A percentile compares a stretch with the other conserved stretches of the same genome.
Evolutionary conservation across 1,140 invertebrate genomes (phyloP).

Genomic region (Brachionus paranguensis): DNA sequence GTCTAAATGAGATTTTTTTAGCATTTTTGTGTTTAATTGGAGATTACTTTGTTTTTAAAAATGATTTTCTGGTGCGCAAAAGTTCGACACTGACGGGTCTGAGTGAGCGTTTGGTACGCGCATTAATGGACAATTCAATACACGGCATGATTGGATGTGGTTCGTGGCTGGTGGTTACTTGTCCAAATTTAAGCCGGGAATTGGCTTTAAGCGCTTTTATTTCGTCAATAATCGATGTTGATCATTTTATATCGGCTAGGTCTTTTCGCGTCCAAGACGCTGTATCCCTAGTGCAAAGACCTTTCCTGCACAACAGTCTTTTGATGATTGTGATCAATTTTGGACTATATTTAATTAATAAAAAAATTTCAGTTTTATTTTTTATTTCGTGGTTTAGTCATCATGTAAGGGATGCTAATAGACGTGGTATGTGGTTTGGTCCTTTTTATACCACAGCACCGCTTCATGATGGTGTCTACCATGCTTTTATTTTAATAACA

Average conservation of each 20-base stretch:
- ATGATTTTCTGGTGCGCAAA: background rate
- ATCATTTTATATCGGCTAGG: slow-evolving; percentile 49
- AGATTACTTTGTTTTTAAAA: slow-evolving; percentile 20
- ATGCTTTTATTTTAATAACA: background rate
- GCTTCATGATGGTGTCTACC: slow-evolving; percentile 40
- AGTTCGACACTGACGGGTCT: background rate
- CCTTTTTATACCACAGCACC: slow-evolving; percentile 45
- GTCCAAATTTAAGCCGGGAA: slow-evolving; percentile 39
- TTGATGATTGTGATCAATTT: slow-evolving; percentile 41
- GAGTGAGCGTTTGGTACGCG: slow-evolving; percentile 1
- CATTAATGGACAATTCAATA: slow-evolving; percentile 43
- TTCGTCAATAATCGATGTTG: slow-evolving; percentile 46
- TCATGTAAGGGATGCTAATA: slow-evolving; percentile 47
- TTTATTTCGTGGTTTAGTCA: slow-evolving; percentile 46
- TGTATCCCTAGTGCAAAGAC: slow-evolving; percentile 43
- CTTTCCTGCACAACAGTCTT: slow-evolving; percentile 48
- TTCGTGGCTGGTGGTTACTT: slow-evolving; percentile 45
- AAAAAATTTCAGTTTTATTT: slow-evolving; percentile 41
- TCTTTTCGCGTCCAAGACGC: slow-evolving; percentile 46
- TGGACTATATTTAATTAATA: slow-evolving; percentile 32
- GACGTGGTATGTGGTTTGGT: slow-evolving; percentile 48
- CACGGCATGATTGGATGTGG: slow-evolving; percentile 44
- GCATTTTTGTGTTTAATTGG: slow-evolving; percentile 1
- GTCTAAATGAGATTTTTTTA: background rate
- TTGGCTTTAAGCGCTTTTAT: slow-evolving; percentile 43